phyloP scores from a whole-genome alignment of 2,797 vertebrate genomes.

The Aplochiton taeniatus region DNA sequence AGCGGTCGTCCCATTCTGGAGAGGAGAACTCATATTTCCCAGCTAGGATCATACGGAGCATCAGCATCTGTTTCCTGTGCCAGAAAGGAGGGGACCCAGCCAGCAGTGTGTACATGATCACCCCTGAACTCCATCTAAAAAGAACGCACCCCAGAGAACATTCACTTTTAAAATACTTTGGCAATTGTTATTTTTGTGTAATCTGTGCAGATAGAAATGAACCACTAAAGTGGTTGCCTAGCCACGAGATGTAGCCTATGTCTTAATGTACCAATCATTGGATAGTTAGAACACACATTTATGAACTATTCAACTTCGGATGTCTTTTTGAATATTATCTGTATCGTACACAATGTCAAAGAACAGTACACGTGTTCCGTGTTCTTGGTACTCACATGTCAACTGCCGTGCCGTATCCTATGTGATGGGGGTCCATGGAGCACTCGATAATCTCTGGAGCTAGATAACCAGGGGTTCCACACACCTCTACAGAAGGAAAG shows the following conservation, averaged over 20 bases:
- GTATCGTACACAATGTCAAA: too few relatives aligned
- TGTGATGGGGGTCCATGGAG: conserved; percentile 89
- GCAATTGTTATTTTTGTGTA: not conserved
- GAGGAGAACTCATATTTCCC: conserved; percentile 89
- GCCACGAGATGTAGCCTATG: too few relatives aligned
- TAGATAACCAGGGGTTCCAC: conserved; percentile 93
- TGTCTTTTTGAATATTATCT: too few relatives aligned
- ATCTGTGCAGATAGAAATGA: not conserved
- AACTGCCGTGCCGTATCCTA: conserved; percentile 88
- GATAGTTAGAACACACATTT: too few relatives aligned
- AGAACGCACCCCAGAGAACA: not conserved
- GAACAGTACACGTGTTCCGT: not conserved
- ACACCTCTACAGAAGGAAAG: conserved; percentile 81
- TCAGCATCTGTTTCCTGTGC: conserved; percentile 98
- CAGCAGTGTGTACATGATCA: conserved; percentile 97
- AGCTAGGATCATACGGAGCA: conserved; percentile 94
- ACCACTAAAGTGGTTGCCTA: not conserved
- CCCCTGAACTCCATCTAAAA: conserved; percentile 93
- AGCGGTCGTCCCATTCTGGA: conserved; percentile 95
- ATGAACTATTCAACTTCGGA: too few relatives aligned
- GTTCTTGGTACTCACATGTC: conserved; percentile 85
- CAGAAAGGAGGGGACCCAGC: conserved; percentile 97
- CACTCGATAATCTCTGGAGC: conserved; percentile 96
- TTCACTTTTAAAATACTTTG: not conserved
- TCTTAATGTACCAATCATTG: too few relatives aligned